Percentiles rank a stretch among this genome's conserved stretches.
phyloP scores from a whole-genome alignment of 2,888 invertebrate species.

The Periphyllus acericola region DNA sequence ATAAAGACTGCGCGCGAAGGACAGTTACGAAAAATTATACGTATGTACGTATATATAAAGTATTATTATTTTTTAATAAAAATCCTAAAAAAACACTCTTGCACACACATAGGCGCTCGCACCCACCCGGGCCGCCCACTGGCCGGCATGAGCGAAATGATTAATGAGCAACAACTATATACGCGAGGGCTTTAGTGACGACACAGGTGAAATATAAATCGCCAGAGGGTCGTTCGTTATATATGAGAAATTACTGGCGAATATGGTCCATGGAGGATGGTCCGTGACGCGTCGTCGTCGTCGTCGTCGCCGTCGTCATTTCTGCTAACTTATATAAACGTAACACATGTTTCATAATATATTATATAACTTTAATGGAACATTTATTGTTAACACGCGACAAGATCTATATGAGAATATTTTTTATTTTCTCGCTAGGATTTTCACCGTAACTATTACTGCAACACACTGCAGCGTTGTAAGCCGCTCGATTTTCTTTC shows the following conservation, averaged over 20 bases:
- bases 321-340: conserved; percentile 42
- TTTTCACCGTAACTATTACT: neutral
- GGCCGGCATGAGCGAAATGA: conserved; percentile 45
- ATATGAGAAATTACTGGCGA: conserved; percentile 54
- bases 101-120: too few species aligned
- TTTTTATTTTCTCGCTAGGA: conserved; percentile 1
- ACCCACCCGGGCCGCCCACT: neutral
- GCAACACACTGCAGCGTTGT: neutral
- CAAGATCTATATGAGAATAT: neutral
- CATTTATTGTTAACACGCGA: conserved; percentile 9
- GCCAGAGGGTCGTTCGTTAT: conserved; percentile 54
- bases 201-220: conserved; percentile 60
- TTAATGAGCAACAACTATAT: conserved; percentile 45
- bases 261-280: conserved; percentile 43
- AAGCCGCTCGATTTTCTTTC: too few species aligned
- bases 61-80: conserved; percentile 57
- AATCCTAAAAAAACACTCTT: conserved; percentile 30
- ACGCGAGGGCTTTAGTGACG: conserved; percentile 49
- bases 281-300: neutral
- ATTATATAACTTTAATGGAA: conserved; percentile 24
- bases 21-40: conserved; percentile 22
- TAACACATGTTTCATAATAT: conserved; percentile 47
- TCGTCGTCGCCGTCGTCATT: neutral
- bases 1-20: conserved; percentile 35
- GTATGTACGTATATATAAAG: neutral